These are phyloP conservation scores for Lacerta agilis DNA, from an alignment of 2,797 vertebrate species.

Conservation along the genomic window DNA sequence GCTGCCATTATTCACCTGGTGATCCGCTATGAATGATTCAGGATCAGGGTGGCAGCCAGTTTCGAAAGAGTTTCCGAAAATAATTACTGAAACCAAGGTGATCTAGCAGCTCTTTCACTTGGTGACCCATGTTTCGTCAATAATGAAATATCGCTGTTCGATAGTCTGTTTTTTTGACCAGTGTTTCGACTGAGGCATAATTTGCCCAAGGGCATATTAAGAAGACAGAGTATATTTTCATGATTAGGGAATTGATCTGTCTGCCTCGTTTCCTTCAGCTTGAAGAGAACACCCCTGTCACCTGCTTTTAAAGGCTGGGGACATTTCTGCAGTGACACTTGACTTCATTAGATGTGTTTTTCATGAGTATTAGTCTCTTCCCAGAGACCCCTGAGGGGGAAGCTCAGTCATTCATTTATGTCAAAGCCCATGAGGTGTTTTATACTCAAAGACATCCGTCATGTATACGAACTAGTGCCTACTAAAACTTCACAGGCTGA, in stretches of 20 bases:
- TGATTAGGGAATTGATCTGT: constrained; percentile 18
- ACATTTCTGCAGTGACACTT: constrained; percentile 32
- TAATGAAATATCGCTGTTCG: constrained; percentile 40
- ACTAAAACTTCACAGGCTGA: constrained; percentile 12
- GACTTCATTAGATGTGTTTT: constrained; percentile 43
- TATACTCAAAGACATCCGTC: constrained; percentile 33
- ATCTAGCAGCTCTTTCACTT: constrained; percentile 5
- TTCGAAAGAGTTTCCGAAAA: constrained; percentile 1
- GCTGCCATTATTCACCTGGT: background rate
- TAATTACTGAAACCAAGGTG: background rate
- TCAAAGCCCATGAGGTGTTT: constrained; percentile 15
- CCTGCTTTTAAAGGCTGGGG: constrained; percentile 24
- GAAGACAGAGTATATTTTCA: constrained; percentile 48
- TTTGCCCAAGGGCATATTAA: constrained; percentile 14
- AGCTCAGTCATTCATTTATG: constrained; percentile 35
- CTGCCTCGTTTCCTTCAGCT: constrained; percentile 28
- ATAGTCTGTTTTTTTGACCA: constrained; percentile 26
- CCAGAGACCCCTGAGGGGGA: constrained; percentile 22
- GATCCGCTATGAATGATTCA: background rate
- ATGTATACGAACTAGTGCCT: constrained; percentile 12
- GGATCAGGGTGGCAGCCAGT: background rate
- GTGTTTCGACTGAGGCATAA: constrained; percentile 16
- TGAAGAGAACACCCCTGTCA: constrained; percentile 22
- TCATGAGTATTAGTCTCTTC: constrained; percentile 26
- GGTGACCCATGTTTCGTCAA: constrained; percentile 25